phyloP scores from a whole-genome alignment of 2,797 vertebrate species.

The Enteromius thamalakanensis region DNA sequence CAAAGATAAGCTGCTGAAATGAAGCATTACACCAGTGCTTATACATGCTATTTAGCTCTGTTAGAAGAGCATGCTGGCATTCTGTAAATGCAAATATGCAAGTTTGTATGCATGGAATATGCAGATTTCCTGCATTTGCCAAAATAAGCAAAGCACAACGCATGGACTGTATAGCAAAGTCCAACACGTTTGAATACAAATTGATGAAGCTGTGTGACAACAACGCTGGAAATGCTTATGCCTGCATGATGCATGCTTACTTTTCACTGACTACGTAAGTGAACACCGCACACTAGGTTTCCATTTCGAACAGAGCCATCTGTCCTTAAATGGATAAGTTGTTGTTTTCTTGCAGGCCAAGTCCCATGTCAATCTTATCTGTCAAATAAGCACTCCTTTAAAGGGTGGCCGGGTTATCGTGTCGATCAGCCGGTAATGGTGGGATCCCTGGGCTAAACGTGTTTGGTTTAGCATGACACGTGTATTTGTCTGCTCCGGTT shows the following conservation, averaged over 20 bases:
- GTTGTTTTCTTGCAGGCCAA: conserved; percentile 35
- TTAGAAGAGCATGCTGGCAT: neutral
- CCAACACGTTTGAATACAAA: neutral
- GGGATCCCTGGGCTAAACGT: conserved; percentile 57
- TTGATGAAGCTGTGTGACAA: neutral
- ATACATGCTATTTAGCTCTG: neutral
- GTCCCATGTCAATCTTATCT: conserved; percentile 49
- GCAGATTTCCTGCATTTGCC: conserved; percentile 23
- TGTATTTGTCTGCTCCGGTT: conserved; percentile 57
- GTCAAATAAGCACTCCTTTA: conserved; percentile 51
- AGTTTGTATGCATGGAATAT: conserved; percentile 3
- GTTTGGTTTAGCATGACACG: conserved; percentile 59
- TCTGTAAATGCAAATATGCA: conserved; percentile 7
- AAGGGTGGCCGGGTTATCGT: conserved; percentile 49
- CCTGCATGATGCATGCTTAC: neutral
- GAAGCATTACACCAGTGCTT: conserved; percentile 11
- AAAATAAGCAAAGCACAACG: neutral
- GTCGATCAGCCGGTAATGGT: conserved; percentile 55
- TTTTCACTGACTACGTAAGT: neutral
- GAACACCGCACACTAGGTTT: neutral
- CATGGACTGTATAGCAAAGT: neutral
- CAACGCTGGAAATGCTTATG: neutral
- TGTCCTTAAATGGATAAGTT: conserved; percentile 19
- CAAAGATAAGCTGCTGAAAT: conserved; percentile 32
- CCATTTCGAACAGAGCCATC: conserved; percentile 17